These are phyloP conservation scores for Agrochola circellaris DNA, from an alignment of 2,888 invertebrate species.

Conservation along the genomic window DNA sequence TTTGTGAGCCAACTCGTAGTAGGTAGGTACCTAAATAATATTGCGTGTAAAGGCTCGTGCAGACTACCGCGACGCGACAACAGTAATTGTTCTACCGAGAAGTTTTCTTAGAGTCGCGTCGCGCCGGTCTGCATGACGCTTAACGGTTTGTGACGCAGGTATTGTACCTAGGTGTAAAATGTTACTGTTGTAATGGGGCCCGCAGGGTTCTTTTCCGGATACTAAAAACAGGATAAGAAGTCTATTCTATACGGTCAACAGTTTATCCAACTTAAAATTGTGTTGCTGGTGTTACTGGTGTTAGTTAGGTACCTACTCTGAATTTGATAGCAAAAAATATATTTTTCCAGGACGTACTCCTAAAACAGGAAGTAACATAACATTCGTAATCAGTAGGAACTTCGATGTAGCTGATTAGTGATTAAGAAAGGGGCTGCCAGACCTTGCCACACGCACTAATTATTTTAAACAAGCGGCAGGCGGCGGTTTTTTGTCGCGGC, in stretches of 20 bases:
- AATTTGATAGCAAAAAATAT: not conserved
- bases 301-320: no score
- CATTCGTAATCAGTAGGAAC: not conserved
- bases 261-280: not conserved
- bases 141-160: no score
- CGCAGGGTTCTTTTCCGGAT: not conserved
- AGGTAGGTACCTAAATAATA: not conserved
- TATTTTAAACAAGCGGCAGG: no score
- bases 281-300: not conserved
- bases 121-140: no score
- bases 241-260: not conserved
- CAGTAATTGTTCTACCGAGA: no score
- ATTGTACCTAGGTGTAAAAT: not conserved
- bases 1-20: conserved; percentile 15
- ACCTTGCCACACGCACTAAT: conserved; percentile 4
- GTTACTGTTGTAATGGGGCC: not conserved
- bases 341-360: not conserved
- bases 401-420: not conserved
- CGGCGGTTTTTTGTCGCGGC: no score
- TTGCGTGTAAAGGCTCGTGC: no score
- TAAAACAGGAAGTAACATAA: not conserved
- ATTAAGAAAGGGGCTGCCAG: not conserved
- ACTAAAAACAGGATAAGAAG: conserved; percentile 6
- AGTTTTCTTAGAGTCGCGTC: no score
- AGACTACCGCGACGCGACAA: no score